Evolutionary conservation across 2,888 invertebrate genomes (phyloP).

Genomic region (Eupithecia subumbrata): DNA sequence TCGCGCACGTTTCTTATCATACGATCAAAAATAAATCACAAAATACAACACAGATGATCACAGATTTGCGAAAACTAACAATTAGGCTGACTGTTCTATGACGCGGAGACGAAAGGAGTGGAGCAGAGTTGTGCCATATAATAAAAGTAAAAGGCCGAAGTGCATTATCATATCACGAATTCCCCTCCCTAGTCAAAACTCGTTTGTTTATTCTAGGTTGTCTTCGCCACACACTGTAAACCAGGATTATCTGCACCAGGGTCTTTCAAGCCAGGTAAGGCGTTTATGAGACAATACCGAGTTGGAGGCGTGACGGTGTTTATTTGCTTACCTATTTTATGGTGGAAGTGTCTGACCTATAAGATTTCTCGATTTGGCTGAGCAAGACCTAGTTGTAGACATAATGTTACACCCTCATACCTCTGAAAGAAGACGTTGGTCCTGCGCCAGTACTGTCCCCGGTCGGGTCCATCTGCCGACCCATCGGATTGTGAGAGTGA

Average conservation of each 20-base stretch:
- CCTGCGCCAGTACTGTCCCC: too few species aligned
- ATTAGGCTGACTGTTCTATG: too few species aligned
- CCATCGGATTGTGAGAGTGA: too few species aligned
- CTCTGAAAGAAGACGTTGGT: too few species aligned
- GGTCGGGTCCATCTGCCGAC: too few species aligned
- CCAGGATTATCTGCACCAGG: conserved; percentile 26
- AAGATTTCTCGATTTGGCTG: not conserved
- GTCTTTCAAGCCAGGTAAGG: conserved; percentile 15
- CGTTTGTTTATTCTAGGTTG: conserved; percentile 27
- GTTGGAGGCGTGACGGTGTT: not conserved
- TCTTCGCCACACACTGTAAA: conserved; percentile 31
- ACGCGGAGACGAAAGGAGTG: too few species aligned
- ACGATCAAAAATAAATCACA: too few species aligned
- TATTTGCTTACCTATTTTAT: not conserved
- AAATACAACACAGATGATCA: too few species aligned
- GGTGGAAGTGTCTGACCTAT: not conserved
- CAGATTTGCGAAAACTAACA: too few species aligned
- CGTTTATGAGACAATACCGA: conserved; percentile 29
- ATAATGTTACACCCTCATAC: too few species aligned
- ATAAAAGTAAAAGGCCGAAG: not conserved
- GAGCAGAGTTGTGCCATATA: too few species aligned
- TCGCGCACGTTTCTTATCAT: too few species aligned
- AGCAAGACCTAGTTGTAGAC: not conserved
- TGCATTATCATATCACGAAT: not conserved
- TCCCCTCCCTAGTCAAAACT: conserved; percentile 24